Evolutionary conservation across 2,113 vertebrate genomes (phyloP), one percentile per base, ranked within the genome.

Genomic region (Prionailurus viverrinus): DNA sequence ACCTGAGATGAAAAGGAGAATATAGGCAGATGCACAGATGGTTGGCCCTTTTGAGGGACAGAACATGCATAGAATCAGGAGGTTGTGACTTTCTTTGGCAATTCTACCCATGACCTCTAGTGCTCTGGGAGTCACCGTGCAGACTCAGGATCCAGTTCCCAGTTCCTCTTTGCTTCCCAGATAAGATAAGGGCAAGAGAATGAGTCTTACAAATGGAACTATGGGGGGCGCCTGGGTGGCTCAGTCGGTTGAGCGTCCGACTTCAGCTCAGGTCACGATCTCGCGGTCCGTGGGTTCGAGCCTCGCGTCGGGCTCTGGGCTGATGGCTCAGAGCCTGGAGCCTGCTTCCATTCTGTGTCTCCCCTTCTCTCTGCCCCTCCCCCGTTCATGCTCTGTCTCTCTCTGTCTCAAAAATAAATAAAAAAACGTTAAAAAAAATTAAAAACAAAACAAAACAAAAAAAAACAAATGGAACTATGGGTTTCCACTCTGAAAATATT

Each of bases 111-210:
- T 14, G 63, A 48, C 71, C 16, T 4, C 18, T 4, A 21, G 58
- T 55, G 29, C 4, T 83, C 23, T 58, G 10, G 21, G 39, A 39
- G 45, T 89, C 48, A 19, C 45, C 0, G 1, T 53, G 45, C 81
- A 94, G 82, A 73, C 25, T 7, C 3, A 65, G 66, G 65, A 41
- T 29, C 8, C 21, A 41, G 12, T 48, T 78, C 4, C 33, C 12
- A 41, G 36, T 76, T 96, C 94, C 91, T 92, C 58, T 92, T 66
- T 84, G 73, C 23, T 81, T 25, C 58, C 87, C 27, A 92, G 74
- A 89, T 97, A 69, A 84, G 68, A 81, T n/a, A 68, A 48, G 13
- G 36, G 80, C 5, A 33, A 85, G 16, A 45, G 21, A 10, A 0
- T 31, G 14, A 39, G 48, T 4, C 14, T 82, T 33, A 29, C n/a